A percentile compares a stretch with the other conserved stretches of the same genome.
These are phyloP conservation scores for Prosopocoilus inquinatus DNA, from an alignment of 2,888 invertebrate genomes.

Conservation along the genomic window DNA sequence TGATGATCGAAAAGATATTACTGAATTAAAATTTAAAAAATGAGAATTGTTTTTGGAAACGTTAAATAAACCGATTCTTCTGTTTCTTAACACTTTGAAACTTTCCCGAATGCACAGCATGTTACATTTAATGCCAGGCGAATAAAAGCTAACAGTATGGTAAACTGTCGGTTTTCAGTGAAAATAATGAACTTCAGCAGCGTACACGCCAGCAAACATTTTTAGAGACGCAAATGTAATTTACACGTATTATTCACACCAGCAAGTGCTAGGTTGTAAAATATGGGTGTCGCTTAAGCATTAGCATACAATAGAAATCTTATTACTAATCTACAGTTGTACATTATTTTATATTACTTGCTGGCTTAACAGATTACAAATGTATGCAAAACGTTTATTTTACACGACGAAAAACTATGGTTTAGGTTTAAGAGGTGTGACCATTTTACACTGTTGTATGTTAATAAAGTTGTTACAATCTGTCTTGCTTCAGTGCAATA, in stretches of 20 bases:
- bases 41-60: too few relatives aligned
- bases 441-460: conserved; percentile 21
- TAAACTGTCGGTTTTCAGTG: too few relatives aligned
- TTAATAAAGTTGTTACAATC: conserved; percentile 22
- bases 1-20: too few relatives aligned
- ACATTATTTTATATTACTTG: conserved; percentile 28
- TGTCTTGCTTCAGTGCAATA: conserved; percentile 9
- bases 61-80: too few relatives aligned
- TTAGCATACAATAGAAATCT: conserved; percentile 38
- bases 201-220: neutral
- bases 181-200: too few relatives aligned
- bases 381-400: conserved; percentile 18
- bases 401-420: conserved; percentile 13
- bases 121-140: too few relatives aligned
- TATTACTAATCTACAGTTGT: conserved; percentile 38
- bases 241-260: conserved; percentile 20
- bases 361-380: conserved; percentile 11
- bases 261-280: conserved; percentile 26
- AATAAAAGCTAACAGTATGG: too few relatives aligned
- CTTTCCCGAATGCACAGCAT: too few relatives aligned
- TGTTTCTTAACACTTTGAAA: too few relatives aligned
- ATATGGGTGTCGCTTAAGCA: conserved; percentile 34
- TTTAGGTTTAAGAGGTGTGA: conserved; percentile 20
- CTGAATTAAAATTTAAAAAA: too few relatives aligned
- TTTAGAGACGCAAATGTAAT: conserved; percentile 8